Percentiles rank a stretch among this genome's conserved stretches.
Evolutionary conservation across 1,140 invertebrate genomes (phyloP).

Genomic region (Ceratosolen solmsi): DNA sequence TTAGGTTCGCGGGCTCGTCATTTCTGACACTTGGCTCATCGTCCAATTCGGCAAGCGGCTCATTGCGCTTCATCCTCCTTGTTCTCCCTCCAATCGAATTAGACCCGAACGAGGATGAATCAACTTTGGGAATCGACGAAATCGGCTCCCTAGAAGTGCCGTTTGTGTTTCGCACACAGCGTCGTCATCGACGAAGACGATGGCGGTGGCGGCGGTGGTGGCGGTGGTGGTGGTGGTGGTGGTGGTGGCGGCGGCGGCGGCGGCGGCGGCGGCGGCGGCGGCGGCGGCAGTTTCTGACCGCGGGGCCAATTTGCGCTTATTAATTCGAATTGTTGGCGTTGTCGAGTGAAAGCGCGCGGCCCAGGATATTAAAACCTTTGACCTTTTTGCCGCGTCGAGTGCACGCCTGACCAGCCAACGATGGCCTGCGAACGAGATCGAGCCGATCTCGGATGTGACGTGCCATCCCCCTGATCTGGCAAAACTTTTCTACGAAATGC

Average conservation of each 20-base stretch:
- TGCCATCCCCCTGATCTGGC: not conserved
- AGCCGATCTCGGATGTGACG: not conserved
- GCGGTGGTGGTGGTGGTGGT: not conserved
- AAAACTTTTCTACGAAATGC: conserved; percentile 17
- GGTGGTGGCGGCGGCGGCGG: not conserved
- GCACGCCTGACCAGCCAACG: not conserved
- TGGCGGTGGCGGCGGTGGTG: not conserved
- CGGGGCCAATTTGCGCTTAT: conserved; percentile 70
- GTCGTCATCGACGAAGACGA: too few relatives aligned
- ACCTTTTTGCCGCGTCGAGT: conserved; percentile 63
- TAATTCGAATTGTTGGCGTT: conserved; percentile 71
- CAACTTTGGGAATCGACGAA: conserved; percentile 38
- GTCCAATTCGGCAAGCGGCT: conserved; percentile 17
- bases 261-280: not conserved
- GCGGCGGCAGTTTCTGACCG: not conserved
- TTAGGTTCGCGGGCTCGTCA: not conserved
- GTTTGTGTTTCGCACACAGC: not conserved
- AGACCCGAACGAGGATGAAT: conserved; percentile 21
- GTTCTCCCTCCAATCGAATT: conserved; percentile 15
- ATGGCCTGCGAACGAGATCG: not conserved
- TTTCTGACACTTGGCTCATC: conserved; percentile 32
- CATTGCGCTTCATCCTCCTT: not conserved
- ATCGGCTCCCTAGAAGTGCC: conserved; percentile 45
- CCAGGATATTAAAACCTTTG: conserved; percentile 73
- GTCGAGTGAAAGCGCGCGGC: conserved; percentile 63